Evolutionary conservation across 2,797 vertebrate species (phyloP).

Genomic region (Botia almorhae): DNA sequence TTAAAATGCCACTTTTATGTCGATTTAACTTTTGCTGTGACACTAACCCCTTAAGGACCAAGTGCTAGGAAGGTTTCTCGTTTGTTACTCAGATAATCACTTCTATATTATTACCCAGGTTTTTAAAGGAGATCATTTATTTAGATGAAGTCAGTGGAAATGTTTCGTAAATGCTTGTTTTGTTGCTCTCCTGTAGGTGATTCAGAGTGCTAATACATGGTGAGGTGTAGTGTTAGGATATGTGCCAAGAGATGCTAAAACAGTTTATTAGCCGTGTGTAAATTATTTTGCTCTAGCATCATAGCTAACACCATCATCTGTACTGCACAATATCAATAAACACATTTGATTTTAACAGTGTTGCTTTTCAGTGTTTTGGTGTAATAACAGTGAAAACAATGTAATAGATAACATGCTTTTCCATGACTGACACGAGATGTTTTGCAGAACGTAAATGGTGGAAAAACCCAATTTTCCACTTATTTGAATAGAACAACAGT

Average conservation of each 20-base stretch:
- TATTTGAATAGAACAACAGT: no score
- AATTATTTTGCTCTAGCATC: conserved; percentile 65
- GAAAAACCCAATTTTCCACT: no score
- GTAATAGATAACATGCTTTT: no score
- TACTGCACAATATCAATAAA: conserved; percentile 80
- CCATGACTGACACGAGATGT: no score
- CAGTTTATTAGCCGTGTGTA: conserved; percentile 63
- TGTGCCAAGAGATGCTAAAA: conserved; percentile 62
- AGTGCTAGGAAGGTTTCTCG: conserved; percentile 26
- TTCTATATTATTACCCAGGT: not conserved
- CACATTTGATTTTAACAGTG: conserved; percentile 68
- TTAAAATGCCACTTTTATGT: conserved; percentile 7
- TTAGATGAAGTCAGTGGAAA: conserved; percentile 3
- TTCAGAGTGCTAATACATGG: conserved; percentile 65
- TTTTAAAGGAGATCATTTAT: conserved; percentile 9
- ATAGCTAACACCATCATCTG: conserved; percentile 63
- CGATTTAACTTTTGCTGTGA: not conserved
- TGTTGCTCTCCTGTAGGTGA: conserved; percentile 60
- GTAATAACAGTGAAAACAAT: no score
- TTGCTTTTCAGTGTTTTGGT: not conserved
- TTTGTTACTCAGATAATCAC: conserved; percentile 9
- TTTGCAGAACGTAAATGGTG: not conserved
- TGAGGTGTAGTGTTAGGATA: conserved; percentile 75
- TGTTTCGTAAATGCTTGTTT: conserved; percentile 51
- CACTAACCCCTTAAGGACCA: conserved; percentile 47